phyloP scores from a whole-genome alignment of 2,797 vertebrate species.

The Coreius guichenoti region DNA sequence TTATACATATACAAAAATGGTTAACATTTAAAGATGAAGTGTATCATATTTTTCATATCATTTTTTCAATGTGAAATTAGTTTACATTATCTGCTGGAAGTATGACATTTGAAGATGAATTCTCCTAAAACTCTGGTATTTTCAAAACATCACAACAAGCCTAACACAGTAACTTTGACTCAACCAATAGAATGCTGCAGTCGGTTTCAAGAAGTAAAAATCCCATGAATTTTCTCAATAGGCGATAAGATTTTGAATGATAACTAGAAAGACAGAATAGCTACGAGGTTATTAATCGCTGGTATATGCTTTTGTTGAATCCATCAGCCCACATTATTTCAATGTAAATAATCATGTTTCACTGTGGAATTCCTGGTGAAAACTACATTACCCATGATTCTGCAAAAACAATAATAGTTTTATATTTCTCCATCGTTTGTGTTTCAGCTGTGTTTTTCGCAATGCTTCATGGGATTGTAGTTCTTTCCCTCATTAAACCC shows the following conservation, averaged over 20 bases:
- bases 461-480: not conserved
- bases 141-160: not conserved
- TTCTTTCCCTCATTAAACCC: not conserved
- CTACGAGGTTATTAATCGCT: not conserved
- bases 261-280: not conserved
- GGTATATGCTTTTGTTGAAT: too few relatives aligned
- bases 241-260: not conserved
- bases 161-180: not conserved
- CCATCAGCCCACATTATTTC: too few relatives aligned
- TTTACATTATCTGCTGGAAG: not conserved
- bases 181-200: not conserved
- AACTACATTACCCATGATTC: too few relatives aligned
- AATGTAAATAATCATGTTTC: too few relatives aligned
- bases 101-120: not conserved
- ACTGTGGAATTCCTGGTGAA: too few relatives aligned
- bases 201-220: not conserved
- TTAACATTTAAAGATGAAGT: slow-evolving; percentile 9
- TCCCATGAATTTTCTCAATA: not conserved
- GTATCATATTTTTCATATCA: not conserved
- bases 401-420: too few relatives aligned
- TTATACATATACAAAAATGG: slow-evolving; percentile 49
- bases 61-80: not conserved
- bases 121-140: not conserved
- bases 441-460: not conserved
- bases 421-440: too few relatives aligned